Evolutionary conservation across 2,888 invertebrate genomes (phyloP), one percentile per base, ranked within the genome.

Genomic region (Amphipyra tragopoginis): DNA sequence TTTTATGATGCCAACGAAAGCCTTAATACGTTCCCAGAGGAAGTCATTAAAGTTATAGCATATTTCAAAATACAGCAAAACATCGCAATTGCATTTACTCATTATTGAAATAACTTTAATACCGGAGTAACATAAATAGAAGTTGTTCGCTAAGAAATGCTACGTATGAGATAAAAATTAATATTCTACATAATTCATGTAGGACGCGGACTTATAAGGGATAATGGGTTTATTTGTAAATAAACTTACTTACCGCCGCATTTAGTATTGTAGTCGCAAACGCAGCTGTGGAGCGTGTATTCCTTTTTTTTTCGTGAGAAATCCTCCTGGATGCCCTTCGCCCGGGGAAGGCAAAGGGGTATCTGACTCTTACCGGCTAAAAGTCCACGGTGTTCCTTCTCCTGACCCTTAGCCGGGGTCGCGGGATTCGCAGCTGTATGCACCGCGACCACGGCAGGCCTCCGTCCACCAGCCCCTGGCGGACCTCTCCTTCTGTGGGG

Each of bases 141-240:
- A 11, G 29, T 36, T 26, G 39, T 44, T 38, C 7, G 10, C 50
- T 34, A 10, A 45, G 29, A 8, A 65, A 56, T 56, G 34, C 42
- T 15, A 43, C 11, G 10, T 54, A 54, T 57, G 38, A 40, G 60
- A 50, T 60, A 57, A 44, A 66, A 52, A 42, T 21, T 15, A 13
- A 54, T 64, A 54, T 63, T 54, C 49, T 26, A 38, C 34, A 49
- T 56, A 45, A 43, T 47, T 58, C 14, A 52, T 49, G 45, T 3
- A 44, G 34, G 51, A 47, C 4, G 36, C 5, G n/a, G 9, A 29
- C 67, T 7, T 61, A 39, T 59, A 72, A 44, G 68, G 45, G n/a
- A 61, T 76, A 74, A 64, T 76, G 58, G 58, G 47, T 68, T 74
- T 72, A 72, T 72, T 64, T 66, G 34, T 44, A 38, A 36, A 40